Percentiles rank a stretch among this genome's conserved stretches.
These are phyloP conservation scores for Gavialis gangeticus DNA, from an alignment of 2,113 vertebrate genomes.

Conservation along the genomic window DNA sequence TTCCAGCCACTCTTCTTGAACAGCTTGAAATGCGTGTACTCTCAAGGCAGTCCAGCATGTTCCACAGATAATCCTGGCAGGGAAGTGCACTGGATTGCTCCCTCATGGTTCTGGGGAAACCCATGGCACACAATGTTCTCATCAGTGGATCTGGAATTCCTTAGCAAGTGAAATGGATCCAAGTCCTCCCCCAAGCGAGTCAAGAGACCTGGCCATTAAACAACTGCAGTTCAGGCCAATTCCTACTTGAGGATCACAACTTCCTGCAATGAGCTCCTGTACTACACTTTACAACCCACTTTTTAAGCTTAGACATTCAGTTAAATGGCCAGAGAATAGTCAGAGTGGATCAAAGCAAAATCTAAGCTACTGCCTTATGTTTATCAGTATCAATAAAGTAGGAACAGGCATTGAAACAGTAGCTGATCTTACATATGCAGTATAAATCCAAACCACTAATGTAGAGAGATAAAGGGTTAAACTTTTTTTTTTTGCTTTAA, in stretches of 20 bases:
- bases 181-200: not conserved
- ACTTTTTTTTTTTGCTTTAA: not conserved
- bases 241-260: not conserved
- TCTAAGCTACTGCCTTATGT: not conserved
- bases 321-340: fast-evolving
- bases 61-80: not conserved
- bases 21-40: not conserved
- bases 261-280: not conserved
- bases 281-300: not conserved
- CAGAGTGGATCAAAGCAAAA: not conserved
- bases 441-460: not conserved
- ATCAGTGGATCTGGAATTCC: constrained; percentile 28
- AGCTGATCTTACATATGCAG: not conserved
- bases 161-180: not conserved
- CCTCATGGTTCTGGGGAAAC: constrained; percentile 6
- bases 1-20: fast-evolving
- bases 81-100: not conserved
- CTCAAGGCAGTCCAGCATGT: not conserved
- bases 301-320: fast-evolving
- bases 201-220: constrained; percentile 31
- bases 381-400: not conserved
- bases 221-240: not conserved
- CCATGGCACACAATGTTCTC: not conserved
- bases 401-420: not conserved
- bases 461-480: not conserved